These are phyloP conservation scores for Aricia agestis DNA, from an alignment of 1,140 invertebrate genomes.

Conservation along the genomic window DNA sequence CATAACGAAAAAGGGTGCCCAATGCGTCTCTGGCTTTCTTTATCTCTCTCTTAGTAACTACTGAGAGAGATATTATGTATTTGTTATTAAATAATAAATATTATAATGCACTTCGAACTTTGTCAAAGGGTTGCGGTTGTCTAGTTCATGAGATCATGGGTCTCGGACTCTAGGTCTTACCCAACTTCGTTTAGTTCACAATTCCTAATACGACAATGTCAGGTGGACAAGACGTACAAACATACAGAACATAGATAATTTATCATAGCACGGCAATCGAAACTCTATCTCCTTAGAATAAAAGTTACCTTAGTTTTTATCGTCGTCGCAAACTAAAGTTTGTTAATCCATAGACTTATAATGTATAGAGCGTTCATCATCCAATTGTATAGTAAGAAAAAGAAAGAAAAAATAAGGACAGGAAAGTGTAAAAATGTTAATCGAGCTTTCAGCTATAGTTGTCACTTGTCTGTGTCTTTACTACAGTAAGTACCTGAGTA, in stretches of 20 bases:
- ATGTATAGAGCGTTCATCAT: no score
- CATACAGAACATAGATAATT: slow-evolving; percentile 5
- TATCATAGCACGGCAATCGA: not conserved
- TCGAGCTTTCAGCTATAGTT: no score
- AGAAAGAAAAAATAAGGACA: no score
- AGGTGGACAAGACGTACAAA: slow-evolving; percentile 43
- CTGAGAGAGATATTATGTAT: no score
- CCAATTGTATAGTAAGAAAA: no score
- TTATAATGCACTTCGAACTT: not conserved
- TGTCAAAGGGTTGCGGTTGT: not conserved
- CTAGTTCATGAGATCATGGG: slow-evolving; percentile 35
- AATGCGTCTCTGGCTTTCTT: no score
- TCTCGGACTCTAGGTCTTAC: slow-evolving; percentile 49
- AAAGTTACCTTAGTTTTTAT: slow-evolving; percentile 7
- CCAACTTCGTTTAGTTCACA: slow-evolving; percentile 41
- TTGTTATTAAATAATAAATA: no score
- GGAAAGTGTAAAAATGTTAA: no score
- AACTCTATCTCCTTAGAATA: slow-evolving; percentile 26
- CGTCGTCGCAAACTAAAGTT: slow-evolving; percentile 15
- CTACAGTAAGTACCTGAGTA: no score
- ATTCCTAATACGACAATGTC: slow-evolving; percentile 57
- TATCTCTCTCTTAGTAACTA: no score
- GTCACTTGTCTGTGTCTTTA: no score
- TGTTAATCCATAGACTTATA: slow-evolving; percentile 23
- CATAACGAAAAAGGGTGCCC: no score